Conservation (phyloP, 2,113 vertebrate genomes). For the Barnardius zonarius region DNA sequence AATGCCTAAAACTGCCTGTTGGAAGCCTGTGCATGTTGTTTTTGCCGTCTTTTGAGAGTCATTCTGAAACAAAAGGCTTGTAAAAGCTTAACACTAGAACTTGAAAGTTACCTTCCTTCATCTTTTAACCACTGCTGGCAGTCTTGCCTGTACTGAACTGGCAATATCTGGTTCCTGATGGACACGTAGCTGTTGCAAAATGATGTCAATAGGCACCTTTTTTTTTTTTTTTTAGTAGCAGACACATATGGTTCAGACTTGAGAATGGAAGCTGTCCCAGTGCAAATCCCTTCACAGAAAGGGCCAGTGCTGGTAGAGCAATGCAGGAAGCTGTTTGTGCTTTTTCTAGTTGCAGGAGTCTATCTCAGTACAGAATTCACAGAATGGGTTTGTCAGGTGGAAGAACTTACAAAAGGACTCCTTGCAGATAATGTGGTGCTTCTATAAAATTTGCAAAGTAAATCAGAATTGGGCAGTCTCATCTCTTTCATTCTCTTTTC, state of each 20-base stretch:
- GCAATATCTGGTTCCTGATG: background rate
- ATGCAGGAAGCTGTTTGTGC: background rate
- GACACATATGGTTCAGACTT: background rate
- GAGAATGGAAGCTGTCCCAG: background rate
- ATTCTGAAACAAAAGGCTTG: background rate
- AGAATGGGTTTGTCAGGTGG: background rate
- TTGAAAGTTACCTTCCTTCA: background rate
- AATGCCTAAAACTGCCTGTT: background rate
- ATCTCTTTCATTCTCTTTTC: background rate
- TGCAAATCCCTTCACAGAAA: background rate
- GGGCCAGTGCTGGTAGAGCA: background rate
- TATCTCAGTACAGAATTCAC: background rate
- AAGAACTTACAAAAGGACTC: background rate
- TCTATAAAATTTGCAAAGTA: background rate
- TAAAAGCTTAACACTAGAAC: background rate
- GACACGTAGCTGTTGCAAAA: background rate
- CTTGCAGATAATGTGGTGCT: background rate
- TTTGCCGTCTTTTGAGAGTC: accelerated
- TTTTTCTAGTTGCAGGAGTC: background rate
- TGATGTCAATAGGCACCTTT: background rate
- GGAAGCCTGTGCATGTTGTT: background rate
- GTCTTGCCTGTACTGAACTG: background rate
- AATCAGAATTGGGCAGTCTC: background rate
- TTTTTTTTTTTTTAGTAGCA: background rate
- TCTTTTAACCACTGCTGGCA: background rate